Base-by-base conservation (phyloP, 2,797 vertebrate genomes). In the Mionectes olivaceus region DNA sequence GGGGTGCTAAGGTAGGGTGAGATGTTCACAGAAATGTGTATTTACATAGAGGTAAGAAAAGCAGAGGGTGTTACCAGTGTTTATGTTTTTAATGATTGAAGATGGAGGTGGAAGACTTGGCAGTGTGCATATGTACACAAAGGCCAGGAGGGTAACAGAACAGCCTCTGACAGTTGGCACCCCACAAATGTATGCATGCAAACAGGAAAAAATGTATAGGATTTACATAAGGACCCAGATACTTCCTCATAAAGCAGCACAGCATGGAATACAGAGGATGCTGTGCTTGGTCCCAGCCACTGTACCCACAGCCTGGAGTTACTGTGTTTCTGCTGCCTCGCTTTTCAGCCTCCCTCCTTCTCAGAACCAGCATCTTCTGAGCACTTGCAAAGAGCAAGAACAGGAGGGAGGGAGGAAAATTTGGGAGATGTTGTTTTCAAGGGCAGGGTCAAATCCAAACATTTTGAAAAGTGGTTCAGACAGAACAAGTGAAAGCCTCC, bases 401-500 rank as follows among this genome's bases (percentile, higher is more conserved):
- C 33, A 44, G 78, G 16, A 93, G n/a, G 59, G n/a, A 69, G 44
- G 43, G 44, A 93, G 67, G 47, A 43, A 83, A 65, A 83, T 56
- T 64, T 76, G 21, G 46, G 64, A 76, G 52, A 63, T 3, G 2
- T 19, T 69, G 39, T 43, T 93, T 57, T 47, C 57, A 37, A 71
- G 61, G 63, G 43, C 70, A 78, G 73, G 63, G 61, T 79, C 89
- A 93, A 93, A 85, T 78, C 59, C 71, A 85, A 93, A 91, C 33
- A 60, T 90, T 97, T 71, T 57, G 91, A 88, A 68, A 92, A 90
- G 46, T 1, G 9, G 23, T 37, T 50, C 56, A 79, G 13, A 37
- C 11, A 56, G 33, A 89, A 78, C 65, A 83, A 92, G 60, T 67
- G 44, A 69, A 84, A 7, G 5, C 33, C 57, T 50, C 11, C 39